Conservation (phyloP, 2,113 vertebrate genomes). For the Cyprinodon variegatus region DNA sequence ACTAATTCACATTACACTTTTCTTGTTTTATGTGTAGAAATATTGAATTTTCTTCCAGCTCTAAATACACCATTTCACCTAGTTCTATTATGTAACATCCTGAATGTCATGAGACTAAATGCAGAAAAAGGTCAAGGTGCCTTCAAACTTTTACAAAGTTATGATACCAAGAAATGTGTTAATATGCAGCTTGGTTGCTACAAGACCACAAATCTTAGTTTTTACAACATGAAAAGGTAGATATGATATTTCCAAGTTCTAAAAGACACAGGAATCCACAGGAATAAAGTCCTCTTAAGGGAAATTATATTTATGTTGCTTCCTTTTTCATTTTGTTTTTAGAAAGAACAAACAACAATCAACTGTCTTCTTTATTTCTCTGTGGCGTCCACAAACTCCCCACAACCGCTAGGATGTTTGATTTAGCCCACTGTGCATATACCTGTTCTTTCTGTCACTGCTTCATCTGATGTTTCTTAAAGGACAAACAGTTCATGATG, state of each 20-base stretch:
- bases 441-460: constrained; percentile 10
- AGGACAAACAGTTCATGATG: constrained; percentile 17
- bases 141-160: not conserved
- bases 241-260: not conserved
- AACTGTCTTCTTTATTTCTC: constrained; percentile 6
- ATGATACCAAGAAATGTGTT: constrained; percentile 16
- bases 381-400: constrained; percentile 14
- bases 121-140: not conserved
- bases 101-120: not conserved
- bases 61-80: not conserved
- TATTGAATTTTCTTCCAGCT: too few relatives aligned
- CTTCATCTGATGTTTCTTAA: constrained; percentile 33
- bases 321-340: constrained; percentile 8
- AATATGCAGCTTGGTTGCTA: constrained; percentile 24
- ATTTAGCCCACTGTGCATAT: not conserved
- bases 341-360: constrained; percentile 8
- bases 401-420: constrained; percentile 29
- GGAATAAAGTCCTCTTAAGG: not conserved
- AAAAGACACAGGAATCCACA: not conserved
- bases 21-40: not conserved
- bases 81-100: not conserved
- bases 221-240: constrained; percentile 5
- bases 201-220: not conserved
- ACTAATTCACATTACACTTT: not conserved
- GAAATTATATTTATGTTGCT: not conserved